Percentiles rank a stretch among this genome's conserved stretches.
phyloP scores from a whole-genome alignment of 2,113 vertebrate species.

The Seriola rivoliana region DNA sequence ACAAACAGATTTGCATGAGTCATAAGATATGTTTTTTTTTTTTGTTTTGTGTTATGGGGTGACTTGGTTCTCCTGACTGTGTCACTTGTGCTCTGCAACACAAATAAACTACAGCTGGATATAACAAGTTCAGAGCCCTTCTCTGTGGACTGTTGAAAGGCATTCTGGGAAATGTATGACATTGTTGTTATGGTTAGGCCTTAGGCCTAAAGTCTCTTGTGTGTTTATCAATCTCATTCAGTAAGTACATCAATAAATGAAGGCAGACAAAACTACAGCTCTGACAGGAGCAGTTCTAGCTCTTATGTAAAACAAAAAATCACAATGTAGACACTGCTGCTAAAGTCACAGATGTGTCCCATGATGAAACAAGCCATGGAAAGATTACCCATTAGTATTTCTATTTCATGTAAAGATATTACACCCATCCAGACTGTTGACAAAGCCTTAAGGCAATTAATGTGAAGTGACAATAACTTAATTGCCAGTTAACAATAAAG shows the following conservation, averaged over 20 bases:
- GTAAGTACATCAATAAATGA: too few species aligned
- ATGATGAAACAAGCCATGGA: not conserved
- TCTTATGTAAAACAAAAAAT: too few species aligned
- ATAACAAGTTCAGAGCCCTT: too few species aligned
- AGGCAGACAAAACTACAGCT: too few species aligned
- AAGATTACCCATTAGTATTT: not conserved
- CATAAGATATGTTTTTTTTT: too few species aligned
- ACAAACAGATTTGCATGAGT: not conserved
- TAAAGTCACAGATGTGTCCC: too few species aligned
- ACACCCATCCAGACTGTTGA: not conserved
- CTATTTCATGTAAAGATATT: not conserved
- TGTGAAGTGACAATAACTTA: not conserved
- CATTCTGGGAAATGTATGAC: not conserved
- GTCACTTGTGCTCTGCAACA: too few species aligned
- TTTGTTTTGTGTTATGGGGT: not conserved
- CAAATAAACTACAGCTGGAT: too few species aligned
- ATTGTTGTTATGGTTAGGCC: not conserved
- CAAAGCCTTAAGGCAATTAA: not conserved
- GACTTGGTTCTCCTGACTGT: too few species aligned
- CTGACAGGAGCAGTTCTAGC: too few species aligned
- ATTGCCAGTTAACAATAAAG: not conserved
- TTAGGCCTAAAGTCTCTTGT: not conserved
- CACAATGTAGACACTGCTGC: not conserved
- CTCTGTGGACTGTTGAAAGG: not conserved
- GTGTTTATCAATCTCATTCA: not conserved